A percentile compares a stretch with the other conserved stretches of the same genome.
These are phyloP conservation scores for Piscicola geometra DNA, from an alignment of 2,888 invertebrate genomes.

Conservation along the genomic window DNA sequence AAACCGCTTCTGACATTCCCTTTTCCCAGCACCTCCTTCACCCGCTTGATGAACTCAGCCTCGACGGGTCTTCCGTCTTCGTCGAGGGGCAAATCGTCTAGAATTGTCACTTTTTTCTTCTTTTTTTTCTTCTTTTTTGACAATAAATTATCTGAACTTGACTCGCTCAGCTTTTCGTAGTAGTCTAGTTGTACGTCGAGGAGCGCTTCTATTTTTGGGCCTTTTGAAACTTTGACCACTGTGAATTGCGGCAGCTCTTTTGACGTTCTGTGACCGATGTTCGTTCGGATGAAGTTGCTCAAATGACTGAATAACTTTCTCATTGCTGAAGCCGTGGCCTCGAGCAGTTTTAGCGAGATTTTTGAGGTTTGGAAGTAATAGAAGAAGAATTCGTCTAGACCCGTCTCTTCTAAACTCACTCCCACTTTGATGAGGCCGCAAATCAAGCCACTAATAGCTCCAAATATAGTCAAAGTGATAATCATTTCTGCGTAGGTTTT, in stretches of 20 bases:
- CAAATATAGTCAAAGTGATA: background rate
- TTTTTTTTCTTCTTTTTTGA: no score
- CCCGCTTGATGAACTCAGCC: background rate
- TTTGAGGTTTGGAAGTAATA: background rate
- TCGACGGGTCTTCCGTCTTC: background rate
- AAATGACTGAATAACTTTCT: background rate
- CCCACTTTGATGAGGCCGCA: background rate
- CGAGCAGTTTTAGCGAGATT: background rate
- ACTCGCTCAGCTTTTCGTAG: no score
- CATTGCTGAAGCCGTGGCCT: no score
- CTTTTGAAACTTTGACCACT: background rate
- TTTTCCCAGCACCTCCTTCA: background rate
- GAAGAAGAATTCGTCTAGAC: slow-evolving; percentile 22
- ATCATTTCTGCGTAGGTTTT: background rate
- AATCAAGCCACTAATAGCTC: background rate
- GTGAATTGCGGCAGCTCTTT: background rate
- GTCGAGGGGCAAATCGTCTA: background rate
- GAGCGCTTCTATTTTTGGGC: background rate
- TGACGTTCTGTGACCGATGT: background rate
- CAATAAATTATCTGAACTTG: no score
- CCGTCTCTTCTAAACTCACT: background rate
- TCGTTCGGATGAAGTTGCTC: background rate
- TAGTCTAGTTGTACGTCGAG: background rate
- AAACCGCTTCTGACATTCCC: background rate
- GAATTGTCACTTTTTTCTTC: no score